A percentile compares a stretch with the other conserved stretches of the same genome.
Conservation (phyloP, 2,113 vertebrate genomes). For the Danionella cerebrum region DNA sequence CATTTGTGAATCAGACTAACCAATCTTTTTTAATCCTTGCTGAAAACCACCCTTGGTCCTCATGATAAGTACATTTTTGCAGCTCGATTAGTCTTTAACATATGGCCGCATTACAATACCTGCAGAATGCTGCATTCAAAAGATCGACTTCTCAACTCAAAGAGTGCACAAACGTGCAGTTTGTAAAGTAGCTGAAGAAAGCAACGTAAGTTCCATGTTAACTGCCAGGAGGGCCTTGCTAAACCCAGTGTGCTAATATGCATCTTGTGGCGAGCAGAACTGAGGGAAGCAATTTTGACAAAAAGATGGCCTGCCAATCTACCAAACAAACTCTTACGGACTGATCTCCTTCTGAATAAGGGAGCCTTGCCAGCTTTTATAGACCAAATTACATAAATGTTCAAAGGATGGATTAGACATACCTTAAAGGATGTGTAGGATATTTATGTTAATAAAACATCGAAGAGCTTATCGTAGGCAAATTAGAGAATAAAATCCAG, state of each 20-base stretch:
- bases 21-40: too few relatives aligned
- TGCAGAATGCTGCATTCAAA: too few relatives aligned
- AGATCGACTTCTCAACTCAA: too few relatives aligned
- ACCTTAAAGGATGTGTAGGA: conserved; percentile 44
- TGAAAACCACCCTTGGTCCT: too few relatives aligned
- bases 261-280: conserved; percentile 40
- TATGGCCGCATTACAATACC: too few relatives aligned
- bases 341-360: conserved; percentile 25
- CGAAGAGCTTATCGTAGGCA: too few relatives aligned
- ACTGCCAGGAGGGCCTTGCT: conserved; percentile 40
- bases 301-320: conserved; percentile 43
- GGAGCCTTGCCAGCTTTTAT: conserved; percentile 38
- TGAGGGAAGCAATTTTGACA: conserved; percentile 48
- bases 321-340: conserved; percentile 22
- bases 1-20: too few relatives aligned
- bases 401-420: conserved; percentile 45
- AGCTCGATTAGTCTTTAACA: too few relatives aligned
- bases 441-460: too few relatives aligned
- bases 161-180: conserved; percentile 18
- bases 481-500: too few relatives aligned
- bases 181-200: conserved; percentile 12
- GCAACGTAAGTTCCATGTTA: too few relatives aligned
- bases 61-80: too few relatives aligned
- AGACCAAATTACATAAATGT: conserved; percentile 12
- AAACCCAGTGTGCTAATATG: conserved; percentile 44